Evolutionary conservation across 2,888 invertebrate genomes (phyloP).

Genomic region (Beris chalybata): DNA sequence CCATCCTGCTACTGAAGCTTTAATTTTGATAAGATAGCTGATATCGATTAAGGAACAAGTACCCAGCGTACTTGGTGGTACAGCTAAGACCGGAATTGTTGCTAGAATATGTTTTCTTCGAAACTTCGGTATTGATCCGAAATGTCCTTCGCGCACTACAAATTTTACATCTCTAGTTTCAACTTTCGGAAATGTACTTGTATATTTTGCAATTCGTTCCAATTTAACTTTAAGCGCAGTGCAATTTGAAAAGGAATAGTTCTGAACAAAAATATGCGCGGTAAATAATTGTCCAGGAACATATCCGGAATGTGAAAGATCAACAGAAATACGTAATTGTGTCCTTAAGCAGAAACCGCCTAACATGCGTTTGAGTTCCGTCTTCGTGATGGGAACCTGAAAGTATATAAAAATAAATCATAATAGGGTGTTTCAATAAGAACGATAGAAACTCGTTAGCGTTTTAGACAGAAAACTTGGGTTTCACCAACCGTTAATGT

Average conservation of each 20-base stretch:
- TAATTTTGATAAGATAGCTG: constrained; percentile 71
- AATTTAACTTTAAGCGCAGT: constrained; percentile 65
- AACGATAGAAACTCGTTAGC: too few species aligned
- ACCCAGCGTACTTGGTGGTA: constrained; percentile 75
- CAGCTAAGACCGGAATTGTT: constrained; percentile 67
- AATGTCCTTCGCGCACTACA: constrained; percentile 51
- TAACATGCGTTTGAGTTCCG: constrained; percentile 10
- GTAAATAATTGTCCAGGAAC: constrained; percentile 76
- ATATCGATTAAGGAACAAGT: constrained; percentile 74
- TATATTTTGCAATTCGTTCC: constrained; percentile 63
- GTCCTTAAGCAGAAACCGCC: constrained; percentile 1
- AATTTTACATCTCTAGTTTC: constrained; percentile 53
- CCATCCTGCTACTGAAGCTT: constrained; percentile 60
- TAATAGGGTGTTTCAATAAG: too few species aligned
- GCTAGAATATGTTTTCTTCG: constrained; percentile 66
- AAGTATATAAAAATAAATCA: not conserved
- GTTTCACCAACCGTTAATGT: too few species aligned
- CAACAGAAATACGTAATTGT: constrained; percentile 3
- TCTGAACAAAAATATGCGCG: constrained; percentile 71
- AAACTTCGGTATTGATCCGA: constrained; percentile 65
- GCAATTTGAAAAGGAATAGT: constrained; percentile 71
- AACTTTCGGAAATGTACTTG: constrained; percentile 53
- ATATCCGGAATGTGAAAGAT: constrained; percentile 71
- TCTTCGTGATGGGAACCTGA: constrained; percentile 1
- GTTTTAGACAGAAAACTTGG: too few species aligned